phyloP scores from a whole-genome alignment of 2,797 vertebrate genomes.

The Coilia nasus region DNA sequence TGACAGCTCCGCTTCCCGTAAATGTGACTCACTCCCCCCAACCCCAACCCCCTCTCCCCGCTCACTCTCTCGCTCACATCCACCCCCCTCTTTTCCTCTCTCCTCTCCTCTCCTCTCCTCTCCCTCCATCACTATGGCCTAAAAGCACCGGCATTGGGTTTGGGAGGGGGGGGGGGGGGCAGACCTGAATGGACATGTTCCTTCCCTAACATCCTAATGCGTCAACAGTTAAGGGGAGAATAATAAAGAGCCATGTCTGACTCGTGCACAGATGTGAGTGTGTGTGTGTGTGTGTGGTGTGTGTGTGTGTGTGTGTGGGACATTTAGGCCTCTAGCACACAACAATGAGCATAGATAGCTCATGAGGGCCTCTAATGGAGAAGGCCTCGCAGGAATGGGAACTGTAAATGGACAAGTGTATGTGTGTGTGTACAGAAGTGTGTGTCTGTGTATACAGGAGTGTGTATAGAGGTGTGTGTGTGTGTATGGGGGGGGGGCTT shows the following conservation, averaged over 20 bases:
- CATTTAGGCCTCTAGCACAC: slow-evolving; percentile 1
- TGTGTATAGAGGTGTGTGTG: too few relatives aligned
- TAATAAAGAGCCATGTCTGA: not conserved
- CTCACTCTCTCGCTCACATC: not conserved
- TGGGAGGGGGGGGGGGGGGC: not conserved
- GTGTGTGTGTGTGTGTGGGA: too few relatives aligned
- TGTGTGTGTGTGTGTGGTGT: too few relatives aligned
- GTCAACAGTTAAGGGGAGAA: slow-evolving; percentile 1
- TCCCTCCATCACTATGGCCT: slow-evolving; percentile 18
- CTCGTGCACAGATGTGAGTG: not conserved
- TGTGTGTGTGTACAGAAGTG: not conserved
- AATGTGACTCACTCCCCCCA: slow-evolving; percentile 71
- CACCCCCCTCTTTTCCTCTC: slow-evolving; percentile 17
- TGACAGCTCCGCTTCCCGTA: slow-evolving; percentile 76
- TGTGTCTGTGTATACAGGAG: too few relatives aligned
- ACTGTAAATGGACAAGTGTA: not conserved
- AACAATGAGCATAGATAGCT: not conserved
- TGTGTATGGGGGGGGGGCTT: not conserved
- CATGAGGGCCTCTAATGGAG: not conserved
- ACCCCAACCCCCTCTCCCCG: slow-evolving; percentile 58
- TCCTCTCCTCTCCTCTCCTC: slow-evolving; percentile 46
- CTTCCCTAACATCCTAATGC: not conserved
- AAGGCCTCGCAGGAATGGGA: not conserved
- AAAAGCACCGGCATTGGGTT: not conserved
- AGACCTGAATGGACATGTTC: not conserved